These are phyloP conservation scores for Phalloptychus januarius DNA, from an alignment of 2,797 vertebrate genomes.

Conservation along the genomic window DNA sequence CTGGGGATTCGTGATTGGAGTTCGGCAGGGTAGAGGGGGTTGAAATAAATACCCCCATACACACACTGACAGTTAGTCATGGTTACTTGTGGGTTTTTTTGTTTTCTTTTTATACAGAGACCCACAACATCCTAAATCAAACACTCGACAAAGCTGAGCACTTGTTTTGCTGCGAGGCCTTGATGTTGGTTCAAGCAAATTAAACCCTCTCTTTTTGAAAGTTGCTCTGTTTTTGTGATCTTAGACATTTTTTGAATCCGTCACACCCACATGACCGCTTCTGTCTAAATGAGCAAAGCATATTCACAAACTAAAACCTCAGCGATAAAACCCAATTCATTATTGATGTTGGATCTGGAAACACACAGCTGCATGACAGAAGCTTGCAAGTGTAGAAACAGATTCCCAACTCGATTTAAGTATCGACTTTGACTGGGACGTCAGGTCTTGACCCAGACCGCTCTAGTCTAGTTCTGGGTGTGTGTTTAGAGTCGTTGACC, in stretches of 20 bases:
- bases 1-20: neutral
- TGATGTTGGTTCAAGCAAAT: conserved; percentile 34
- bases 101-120: conserved; percentile 29
- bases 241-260: neutral
- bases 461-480: neutral
- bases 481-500: neutral
- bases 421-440: neutral
- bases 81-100: conserved; percentile 25
- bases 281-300: neutral
- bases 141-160: neutral
- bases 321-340: neutral
- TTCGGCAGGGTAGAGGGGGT: neutral
- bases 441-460: neutral
- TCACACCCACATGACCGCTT: neutral
- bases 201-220: conserved; percentile 4
- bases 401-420: neutral
- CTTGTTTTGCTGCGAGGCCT: conserved; percentile 9
- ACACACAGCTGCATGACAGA: neutral
- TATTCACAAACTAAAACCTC: neutral
- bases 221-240: neutral
- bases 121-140: conserved; percentile 18
- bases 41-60: conserved; percentile 21
- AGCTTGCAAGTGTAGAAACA: neutral
- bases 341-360: neutral
- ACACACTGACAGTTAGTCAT: conserved; percentile 27